Evolutionary conservation across 2,797 vertebrate species (phyloP).

Genomic region (Oophaga sylvatica): DNA sequence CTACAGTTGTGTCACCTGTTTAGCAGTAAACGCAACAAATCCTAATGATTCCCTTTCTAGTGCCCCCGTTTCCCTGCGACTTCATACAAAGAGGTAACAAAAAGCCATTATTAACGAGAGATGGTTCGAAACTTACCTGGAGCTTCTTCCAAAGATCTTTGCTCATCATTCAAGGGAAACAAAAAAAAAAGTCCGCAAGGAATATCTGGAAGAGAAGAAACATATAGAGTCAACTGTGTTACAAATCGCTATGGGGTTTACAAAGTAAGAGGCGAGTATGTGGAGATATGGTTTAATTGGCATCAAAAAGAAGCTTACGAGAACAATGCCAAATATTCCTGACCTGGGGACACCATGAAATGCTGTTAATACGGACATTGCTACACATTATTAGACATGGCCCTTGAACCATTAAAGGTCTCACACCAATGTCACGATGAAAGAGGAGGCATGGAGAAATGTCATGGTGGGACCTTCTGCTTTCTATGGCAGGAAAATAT

Average conservation of each 20-base stretch:
- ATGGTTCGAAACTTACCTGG: conserved; percentile 22
- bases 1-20: conserved; percentile 1
- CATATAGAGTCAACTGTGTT: neutral
- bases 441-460: neutral
- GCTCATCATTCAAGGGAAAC: conserved; percentile 48
- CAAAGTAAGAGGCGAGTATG: conserved; percentile 10
- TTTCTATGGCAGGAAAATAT: neutral
- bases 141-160: conserved; percentile 15
- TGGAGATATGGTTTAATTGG: conserved; percentile 37
- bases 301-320: neutral
- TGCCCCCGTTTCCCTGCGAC: neutral
- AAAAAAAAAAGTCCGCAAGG: neutral
- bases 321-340: neutral
- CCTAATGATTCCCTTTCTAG: conserved; percentile 10
- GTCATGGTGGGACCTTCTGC: neutral
- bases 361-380: neutral
- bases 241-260: neutral
- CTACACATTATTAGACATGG: conserved; percentile 39
- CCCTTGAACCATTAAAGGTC: conserved; percentile 13
- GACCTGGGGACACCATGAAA: conserved; percentile 18
- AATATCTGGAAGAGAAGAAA: conserved; percentile 29
- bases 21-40: neutral
- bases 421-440: conserved; percentile 20
- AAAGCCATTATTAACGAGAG: neutral
- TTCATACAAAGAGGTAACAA: neutral